Conservation (phyloP, 2,888 invertebrate genomes). For the Brachynemurus nebulosus region DNA sequence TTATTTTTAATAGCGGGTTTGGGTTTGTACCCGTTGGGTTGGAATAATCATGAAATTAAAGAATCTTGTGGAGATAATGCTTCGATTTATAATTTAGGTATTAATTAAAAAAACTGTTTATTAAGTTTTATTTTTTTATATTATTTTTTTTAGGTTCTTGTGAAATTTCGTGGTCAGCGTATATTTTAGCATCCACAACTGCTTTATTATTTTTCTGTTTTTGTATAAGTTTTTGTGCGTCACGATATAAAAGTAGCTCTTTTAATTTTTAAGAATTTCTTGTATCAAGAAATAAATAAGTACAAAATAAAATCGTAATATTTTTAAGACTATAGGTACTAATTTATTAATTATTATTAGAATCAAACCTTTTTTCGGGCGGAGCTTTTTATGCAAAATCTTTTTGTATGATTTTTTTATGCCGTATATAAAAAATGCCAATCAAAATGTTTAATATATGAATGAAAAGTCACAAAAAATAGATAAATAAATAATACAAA, state of each 20-base stretch:
- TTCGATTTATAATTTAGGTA: conserved; percentile 1
- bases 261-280: too few relatives aligned
- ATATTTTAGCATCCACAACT: background rate
- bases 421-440: too few relatives aligned
- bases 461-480: too few relatives aligned
- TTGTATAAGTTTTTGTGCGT: conserved; percentile 4
- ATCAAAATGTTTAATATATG: too few relatives aligned
- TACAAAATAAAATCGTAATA: too few relatives aligned
- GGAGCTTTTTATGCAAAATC: too few relatives aligned
- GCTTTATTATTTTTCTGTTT: conserved; percentile 5
- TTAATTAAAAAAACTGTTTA: background rate
- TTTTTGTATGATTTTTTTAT: too few relatives aligned
- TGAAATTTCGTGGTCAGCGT: conserved; percentile 3
- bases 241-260: conserved; percentile 4
- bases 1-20: background rate
- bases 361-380: too few relatives aligned
- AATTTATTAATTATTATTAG: too few relatives aligned
- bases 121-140: background rate
- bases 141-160: conserved; percentile 1
- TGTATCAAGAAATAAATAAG: too few relatives aligned
- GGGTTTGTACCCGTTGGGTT: conserved; percentile 3
- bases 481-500: too few relatives aligned
- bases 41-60: conserved; percentile 1
- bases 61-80: background rate
- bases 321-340: too few relatives aligned